Evolutionary conservation across 2,797 vertebrate genomes (phyloP).

Genomic region (Megaceryle alcyon): DNA sequence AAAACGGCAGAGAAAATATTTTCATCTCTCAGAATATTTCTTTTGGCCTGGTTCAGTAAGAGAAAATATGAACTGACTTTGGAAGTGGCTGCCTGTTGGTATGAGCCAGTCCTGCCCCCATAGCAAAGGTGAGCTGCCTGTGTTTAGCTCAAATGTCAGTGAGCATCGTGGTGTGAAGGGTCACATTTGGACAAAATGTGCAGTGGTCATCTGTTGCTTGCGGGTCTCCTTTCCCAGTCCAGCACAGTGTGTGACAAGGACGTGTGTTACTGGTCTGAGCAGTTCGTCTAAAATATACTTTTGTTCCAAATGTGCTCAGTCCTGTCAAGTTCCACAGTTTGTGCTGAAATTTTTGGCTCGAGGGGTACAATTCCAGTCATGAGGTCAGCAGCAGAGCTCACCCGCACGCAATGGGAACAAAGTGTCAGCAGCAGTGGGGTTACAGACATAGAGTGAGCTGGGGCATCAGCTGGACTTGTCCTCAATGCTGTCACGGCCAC

Average conservation of each 20-base stretch:
- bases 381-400: conserved; percentile 34
- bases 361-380: neutral
- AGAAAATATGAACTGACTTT: conserved; percentile 11
- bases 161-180: rapidly evolving
- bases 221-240: neutral
- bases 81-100: conserved; percentile 4
- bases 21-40: conserved; percentile 54
- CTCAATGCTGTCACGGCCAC: neutral
- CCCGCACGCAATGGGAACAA: neutral
- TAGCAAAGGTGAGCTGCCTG: neutral
- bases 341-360: conserved; percentile 10
- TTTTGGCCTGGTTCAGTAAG: conserved; percentile 35
- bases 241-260: neutral
- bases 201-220: rapidly evolving
- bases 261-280: neutral
- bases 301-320: neutral
- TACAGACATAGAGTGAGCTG: neutral
- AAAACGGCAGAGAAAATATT: conserved; percentile 30
- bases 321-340: conserved; percentile 10
- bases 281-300: neutral
- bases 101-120: neutral
- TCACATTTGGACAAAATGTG: neutral
- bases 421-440: neutral
- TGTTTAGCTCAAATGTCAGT: neutral
- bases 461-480: neutral